These are phyloP conservation scores for Paralvinella palmiformis DNA, from an alignment of 1,140 invertebrate species.

Conservation along the genomic window DNA sequence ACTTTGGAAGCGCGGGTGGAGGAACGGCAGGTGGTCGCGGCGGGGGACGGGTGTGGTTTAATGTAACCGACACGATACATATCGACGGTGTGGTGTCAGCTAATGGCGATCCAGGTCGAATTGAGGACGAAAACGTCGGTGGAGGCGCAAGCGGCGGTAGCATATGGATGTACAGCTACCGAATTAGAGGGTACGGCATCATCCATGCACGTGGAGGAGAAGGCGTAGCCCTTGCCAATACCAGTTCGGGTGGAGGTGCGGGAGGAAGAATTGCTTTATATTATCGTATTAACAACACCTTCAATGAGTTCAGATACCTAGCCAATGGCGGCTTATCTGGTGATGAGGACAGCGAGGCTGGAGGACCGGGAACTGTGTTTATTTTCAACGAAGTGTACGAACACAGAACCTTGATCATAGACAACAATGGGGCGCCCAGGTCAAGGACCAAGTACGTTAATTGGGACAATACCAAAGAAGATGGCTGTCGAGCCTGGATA, in stretches of 20 bases:
- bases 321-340: conserved; percentile 27
- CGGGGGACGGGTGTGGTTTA: conserved; percentile 36
- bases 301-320: conserved; percentile 30
- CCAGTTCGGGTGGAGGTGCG: conserved; percentile 28
- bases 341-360: conserved; percentile 20
- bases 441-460: conserved; percentile 28
- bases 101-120: conserved; percentile 26
- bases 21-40: conserved; percentile 29
- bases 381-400: conserved; percentile 30
- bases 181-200: conserved; percentile 21
- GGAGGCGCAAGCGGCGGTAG: conserved; percentile 37
- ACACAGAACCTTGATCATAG: conserved; percentile 32
- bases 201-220: not conserved
- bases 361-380: conserved; percentile 32
- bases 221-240: not conserved
- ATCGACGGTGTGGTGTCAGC: conserved; percentile 31
- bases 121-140: conserved; percentile 1
- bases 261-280: conserved; percentile 36
- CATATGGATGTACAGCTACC: conserved; percentile 32
- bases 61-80: conserved; percentile 33
- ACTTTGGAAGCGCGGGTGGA: conserved; percentile 36
- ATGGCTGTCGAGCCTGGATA: conserved; percentile 34
- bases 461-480: conserved; percentile 26
- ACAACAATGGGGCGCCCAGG: conserved; percentile 28
- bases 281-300: conserved; percentile 31